Evolutionary conservation across 2,797 vertebrate genomes (phyloP), one percentile per base, ranked within the genome.

Genomic region (Bovichtus variegatus): DNA sequence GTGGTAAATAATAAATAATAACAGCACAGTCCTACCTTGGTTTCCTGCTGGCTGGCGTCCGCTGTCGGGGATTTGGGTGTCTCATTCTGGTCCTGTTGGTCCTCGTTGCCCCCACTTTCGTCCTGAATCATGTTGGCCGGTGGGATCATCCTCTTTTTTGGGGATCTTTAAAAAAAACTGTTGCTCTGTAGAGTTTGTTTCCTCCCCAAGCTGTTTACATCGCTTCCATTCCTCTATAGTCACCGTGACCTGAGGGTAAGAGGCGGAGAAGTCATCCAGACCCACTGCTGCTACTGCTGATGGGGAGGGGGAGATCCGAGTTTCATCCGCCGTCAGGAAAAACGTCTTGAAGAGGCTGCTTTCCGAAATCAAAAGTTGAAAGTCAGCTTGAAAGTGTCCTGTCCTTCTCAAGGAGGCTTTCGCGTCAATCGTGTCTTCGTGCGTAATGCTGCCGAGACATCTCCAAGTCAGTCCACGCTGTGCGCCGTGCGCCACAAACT

Each of bases 141-240:
- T 3, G 95, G 95, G 84, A 96, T 96, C 95, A 96, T 96, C 64
- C 85, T 91, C 80, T 75, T 55, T 78, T 60, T 77, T 72, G 69
- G 23, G 40, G 61, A 72, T 76, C 76, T 78, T 47, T 64, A 23
- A 63, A 41, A 70, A 72, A 47, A 63, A 55, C 49, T 31, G 74
- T 62, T 82, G 76, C 72, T 57, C 75, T 76, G 44, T 31, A 46
- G 63, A 84, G 81, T 88, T 69, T 76, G 41, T 54, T 63, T 71
- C 19, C 62, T 40, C 46, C n/a, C 47, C 7, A 18, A 44, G 38
- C 60, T 75, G 64, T 81, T 91, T 84, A 89, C 80, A 87, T 89
- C 36, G 53, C 78, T 78, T 63, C 82, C 63, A 82, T 84, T 86
- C 67, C 83, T 79, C 70, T 59, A 9, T 27, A 61, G 82, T 89